Evolutionary conservation across 2,888 invertebrate species (phyloP).

Genomic region (Linnaemya vulpina): DNA sequence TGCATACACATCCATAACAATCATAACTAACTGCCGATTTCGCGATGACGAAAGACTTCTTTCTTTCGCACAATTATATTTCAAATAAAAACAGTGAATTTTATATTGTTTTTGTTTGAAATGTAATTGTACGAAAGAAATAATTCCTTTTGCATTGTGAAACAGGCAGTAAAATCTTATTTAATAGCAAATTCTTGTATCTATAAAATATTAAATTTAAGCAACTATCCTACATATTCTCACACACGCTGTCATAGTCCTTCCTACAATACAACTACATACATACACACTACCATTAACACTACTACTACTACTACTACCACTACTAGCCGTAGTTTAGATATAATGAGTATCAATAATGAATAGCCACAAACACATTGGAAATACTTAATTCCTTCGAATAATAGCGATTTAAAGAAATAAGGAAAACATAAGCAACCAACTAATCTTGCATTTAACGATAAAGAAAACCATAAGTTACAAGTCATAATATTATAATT

Average conservation of each 20-base stretch:
- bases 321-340: conserved; percentile 59
- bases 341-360: conserved; percentile 43
- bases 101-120: no score
- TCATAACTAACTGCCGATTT: no score
- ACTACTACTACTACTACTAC: conserved; percentile 11
- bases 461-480: conserved; percentile 38
- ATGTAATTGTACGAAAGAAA: no score
- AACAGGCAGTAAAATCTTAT: no score
- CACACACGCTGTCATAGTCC: conserved; percentile 24
- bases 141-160: no score
- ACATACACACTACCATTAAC: background rate
- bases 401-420: conserved; percentile 17
- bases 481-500: conserved; percentile 30
- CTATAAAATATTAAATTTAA: conserved; percentile 21
- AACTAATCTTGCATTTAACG: conserved; percentile 60
- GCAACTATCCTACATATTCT: background rate
- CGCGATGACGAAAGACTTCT: no score
- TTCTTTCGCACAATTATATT: no score
- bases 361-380: conserved; percentile 25
- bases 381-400: conserved; percentile 37
- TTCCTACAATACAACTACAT: conserved; percentile 1
- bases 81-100: no score
- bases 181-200: conserved; percentile 31
- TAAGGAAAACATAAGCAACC: conserved; percentile 27
- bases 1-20: conserved; percentile 24